phyloP scores from a whole-genome alignment of 2,113 vertebrate species.

The Sebastes fasciatus region DNA sequence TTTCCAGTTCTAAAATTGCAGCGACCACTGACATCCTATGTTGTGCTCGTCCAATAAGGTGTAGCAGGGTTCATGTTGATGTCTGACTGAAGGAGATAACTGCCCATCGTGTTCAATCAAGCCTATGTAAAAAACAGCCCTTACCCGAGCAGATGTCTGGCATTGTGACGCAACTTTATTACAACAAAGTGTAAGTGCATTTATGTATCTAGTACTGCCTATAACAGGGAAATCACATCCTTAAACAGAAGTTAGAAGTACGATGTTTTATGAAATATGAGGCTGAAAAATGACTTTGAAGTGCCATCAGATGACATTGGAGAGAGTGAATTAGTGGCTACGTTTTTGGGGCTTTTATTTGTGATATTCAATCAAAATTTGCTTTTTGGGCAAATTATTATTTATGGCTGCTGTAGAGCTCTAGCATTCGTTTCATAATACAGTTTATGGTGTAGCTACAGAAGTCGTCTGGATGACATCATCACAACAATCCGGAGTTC shows the following conservation, averaged over 20 bases:
- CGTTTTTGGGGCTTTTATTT: background rate
- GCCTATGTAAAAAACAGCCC: background rate
- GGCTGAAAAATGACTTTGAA: background rate
- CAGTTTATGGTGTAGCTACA: background rate
- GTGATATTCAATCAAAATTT: background rate
- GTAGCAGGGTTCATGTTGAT: background rate
- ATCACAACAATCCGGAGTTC: background rate
- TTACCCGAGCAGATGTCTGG: background rate
- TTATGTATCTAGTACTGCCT: background rate
- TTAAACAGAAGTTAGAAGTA: too few species aligned
- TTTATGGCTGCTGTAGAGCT: background rate
- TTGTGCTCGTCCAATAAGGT: background rate
- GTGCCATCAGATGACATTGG: background rate
- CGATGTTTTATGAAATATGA: background rate
- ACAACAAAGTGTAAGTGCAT: background rate
- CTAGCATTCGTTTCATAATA: background rate
- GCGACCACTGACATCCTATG: background rate
- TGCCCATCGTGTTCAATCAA: constrained; percentile 3
- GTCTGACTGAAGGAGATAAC: constrained; percentile 8
- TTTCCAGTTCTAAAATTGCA: background rate
- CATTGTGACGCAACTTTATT: background rate
- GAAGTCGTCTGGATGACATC: constrained; percentile 1
- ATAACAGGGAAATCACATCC: background rate
- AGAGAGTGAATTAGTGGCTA: background rate
- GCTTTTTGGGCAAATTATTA: too few species aligned